Evolutionary conservation across 2,888 invertebrate species (phyloP).

Genomic region (Drosophila barbarae): DNA sequence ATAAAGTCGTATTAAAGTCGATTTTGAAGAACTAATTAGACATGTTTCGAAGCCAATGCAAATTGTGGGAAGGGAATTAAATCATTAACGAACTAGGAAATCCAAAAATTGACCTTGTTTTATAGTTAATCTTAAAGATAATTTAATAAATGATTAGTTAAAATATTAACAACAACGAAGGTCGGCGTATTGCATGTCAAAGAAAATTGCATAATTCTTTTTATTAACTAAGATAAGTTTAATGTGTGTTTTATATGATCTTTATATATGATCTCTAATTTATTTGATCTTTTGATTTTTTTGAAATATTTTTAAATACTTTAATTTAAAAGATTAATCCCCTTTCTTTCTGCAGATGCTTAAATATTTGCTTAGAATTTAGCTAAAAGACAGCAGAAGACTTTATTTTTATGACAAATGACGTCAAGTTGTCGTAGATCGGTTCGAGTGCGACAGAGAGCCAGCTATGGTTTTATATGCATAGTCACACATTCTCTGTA

Average conservation of each 20-base stretch:
- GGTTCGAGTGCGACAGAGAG: slow-evolving; percentile 7
- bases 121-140: neutral
- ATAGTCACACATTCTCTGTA: slow-evolving; percentile 31
- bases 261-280: neutral
- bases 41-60: slow-evolving; percentile 9
- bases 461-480: slow-evolving; percentile 14
- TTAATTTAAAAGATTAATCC: slow-evolving; percentile 6
- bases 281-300: neutral
- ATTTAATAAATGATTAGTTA: neutral
- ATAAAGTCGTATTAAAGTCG: slow-evolving; percentile 15
- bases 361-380: slow-evolving; percentile 19
- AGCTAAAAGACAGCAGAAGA: slow-evolving; percentile 9
- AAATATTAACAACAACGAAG: neutral
- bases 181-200: neutral
- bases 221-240: neutral
- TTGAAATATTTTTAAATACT: neutral
- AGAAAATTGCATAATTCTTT: neutral
- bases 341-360: slow-evolving; percentile 2
- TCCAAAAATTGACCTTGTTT: slow-evolving; percentile 12
- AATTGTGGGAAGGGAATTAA: slow-evolving; percentile 11
- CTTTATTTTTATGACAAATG: slow-evolving; percentile 57
- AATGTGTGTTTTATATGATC: neutral
- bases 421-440: slow-evolving; percentile 54
- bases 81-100: slow-evolving; percentile 19
- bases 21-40: slow-evolving; percentile 20